Conservation (phyloP, 2,888 invertebrate species). For the Drosophila helvetica region DNA sequence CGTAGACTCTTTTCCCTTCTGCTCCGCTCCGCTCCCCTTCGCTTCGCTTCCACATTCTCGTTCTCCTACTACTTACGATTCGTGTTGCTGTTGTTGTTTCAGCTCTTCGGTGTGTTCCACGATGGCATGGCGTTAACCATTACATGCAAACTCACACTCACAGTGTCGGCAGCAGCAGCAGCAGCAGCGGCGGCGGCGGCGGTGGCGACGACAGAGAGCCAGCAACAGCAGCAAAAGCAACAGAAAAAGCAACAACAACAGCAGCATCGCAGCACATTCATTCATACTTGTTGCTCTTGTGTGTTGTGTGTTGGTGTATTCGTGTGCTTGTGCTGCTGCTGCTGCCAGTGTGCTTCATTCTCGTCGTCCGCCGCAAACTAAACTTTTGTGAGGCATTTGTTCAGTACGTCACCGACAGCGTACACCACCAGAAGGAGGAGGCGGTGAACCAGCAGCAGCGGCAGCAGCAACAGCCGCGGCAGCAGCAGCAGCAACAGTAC, state of each 20-base stretch:
- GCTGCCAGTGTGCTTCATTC: conserved; percentile 13
- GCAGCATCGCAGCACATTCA: conserved; percentile 53
- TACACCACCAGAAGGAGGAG: conserved; percentile 77
- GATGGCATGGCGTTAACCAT: conserved; percentile 71
- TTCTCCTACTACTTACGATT: not conserved
- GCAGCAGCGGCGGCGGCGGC: conserved; percentile 24
- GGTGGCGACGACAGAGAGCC: conserved; percentile 11
- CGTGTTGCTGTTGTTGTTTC: conserved; percentile 5
- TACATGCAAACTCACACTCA: conserved; percentile 76
- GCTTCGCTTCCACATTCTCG: not conserved
- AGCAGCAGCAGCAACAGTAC: conserved; percentile 21
- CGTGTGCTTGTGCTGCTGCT: conserved; percentile 15
- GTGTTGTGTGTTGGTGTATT: conserved; percentile 13
- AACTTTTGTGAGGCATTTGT: conserved; percentile 63
- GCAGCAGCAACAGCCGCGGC: too few species aligned
- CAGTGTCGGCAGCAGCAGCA: conserved; percentile 38
- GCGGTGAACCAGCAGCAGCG: conserved; percentile 61
- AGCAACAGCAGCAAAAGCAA: conserved; percentile 17
- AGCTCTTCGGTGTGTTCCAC: conserved; percentile 24
- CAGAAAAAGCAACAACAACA: not conserved
- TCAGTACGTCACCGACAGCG: conserved; percentile 78
- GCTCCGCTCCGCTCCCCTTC: too few species aligned
- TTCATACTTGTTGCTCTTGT: conserved; percentile 55
- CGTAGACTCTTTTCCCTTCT: too few species aligned
- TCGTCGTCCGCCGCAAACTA: conserved; percentile 60